Percentiles rank a stretch among this genome's conserved stretches.
Conservation (phyloP, 2,797 vertebrate species). For the Lepidocolaptes lacrymiger region DNA sequence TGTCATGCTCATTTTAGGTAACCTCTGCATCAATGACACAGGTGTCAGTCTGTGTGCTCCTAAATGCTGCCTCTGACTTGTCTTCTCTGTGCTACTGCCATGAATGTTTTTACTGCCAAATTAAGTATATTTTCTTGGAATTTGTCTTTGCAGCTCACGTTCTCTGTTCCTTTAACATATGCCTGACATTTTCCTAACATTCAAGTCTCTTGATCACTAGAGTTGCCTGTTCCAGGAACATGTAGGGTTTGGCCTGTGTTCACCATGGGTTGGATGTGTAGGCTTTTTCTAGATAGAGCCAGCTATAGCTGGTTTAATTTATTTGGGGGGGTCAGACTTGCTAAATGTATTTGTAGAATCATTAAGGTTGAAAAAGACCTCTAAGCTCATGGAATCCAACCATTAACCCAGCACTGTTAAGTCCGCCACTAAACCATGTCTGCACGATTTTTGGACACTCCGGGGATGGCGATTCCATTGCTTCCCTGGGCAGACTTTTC, state of each 20-base stretch:
- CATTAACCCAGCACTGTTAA: background rate
- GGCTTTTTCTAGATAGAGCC: background rate
- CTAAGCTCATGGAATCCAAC: background rate
- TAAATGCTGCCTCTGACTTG: background rate
- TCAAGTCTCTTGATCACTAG: background rate
- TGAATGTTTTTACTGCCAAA: background rate
- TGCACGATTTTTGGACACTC: background rate
- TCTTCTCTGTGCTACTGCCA: background rate
- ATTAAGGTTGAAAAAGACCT: background rate
- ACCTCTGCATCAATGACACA: background rate
- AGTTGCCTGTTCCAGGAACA: background rate
- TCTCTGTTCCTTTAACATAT: background rate
- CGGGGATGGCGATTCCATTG: accelerated
- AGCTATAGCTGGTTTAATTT: background rate
- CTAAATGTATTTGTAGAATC: background rate
- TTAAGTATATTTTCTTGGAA: background rate
- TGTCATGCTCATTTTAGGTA: background rate
- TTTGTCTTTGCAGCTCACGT: background rate
- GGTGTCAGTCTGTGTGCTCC: background rate
- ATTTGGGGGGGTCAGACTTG: background rate
- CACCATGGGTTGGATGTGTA: background rate
- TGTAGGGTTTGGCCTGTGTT: background rate
- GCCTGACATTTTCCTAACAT: accelerated
- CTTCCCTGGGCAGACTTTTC: background rate
- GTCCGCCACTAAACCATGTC: background rate